These are phyloP conservation scores for Gymnocephalus cernua DNA, from an alignment of 2,113 vertebrate genomes.

Conservation along the genomic window DNA sequence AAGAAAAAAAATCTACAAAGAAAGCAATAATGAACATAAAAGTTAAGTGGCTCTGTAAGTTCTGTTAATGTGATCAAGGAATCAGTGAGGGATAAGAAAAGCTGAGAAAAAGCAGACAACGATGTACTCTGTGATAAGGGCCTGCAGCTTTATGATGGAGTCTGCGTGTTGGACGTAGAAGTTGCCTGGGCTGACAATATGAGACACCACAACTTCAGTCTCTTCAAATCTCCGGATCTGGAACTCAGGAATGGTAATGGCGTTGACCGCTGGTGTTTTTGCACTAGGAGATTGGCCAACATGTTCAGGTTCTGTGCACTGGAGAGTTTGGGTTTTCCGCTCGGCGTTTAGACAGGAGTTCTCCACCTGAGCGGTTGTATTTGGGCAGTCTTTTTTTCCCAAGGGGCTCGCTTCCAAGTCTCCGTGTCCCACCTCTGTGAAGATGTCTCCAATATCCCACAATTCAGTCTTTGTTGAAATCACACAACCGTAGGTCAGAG, in stretches of 20 bases:
- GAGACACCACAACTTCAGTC: slow-evolving; percentile 78
- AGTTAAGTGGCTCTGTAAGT: slow-evolving; percentile 42
- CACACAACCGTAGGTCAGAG: slow-evolving; percentile 72
- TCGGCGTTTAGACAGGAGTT: background rate
- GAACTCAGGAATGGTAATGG: slow-evolving; percentile 74
- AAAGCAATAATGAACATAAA: slow-evolving; percentile 46
- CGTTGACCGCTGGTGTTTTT: background rate
- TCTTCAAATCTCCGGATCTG: slow-evolving; percentile 78
- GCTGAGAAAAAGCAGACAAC: slow-evolving; percentile 44
- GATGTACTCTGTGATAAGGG: slow-evolving; percentile 72
- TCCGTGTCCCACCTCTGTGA: slow-evolving; percentile 26
- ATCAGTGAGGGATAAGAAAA: slow-evolving; percentile 35
- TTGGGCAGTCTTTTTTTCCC: slow-evolving; percentile 14
- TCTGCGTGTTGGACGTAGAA: slow-evolving; percentile 81
- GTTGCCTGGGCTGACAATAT: slow-evolving; percentile 71
- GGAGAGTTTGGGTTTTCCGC: background rate
- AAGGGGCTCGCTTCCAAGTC: background rate
- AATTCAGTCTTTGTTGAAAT: slow-evolving; percentile 80
- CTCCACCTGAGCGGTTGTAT: background rate
- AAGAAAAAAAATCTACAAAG: slow-evolving; percentile 38
- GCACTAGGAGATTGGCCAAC: too few species aligned
- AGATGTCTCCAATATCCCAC: slow-evolving; percentile 82
- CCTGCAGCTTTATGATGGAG: slow-evolving; percentile 58
- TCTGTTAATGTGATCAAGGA: slow-evolving; percentile 50
- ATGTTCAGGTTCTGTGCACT: slow-evolving; percentile 3